Conservation (phyloP, 2,888 invertebrate species). For the Gandaritis pyraliata region DNA sequence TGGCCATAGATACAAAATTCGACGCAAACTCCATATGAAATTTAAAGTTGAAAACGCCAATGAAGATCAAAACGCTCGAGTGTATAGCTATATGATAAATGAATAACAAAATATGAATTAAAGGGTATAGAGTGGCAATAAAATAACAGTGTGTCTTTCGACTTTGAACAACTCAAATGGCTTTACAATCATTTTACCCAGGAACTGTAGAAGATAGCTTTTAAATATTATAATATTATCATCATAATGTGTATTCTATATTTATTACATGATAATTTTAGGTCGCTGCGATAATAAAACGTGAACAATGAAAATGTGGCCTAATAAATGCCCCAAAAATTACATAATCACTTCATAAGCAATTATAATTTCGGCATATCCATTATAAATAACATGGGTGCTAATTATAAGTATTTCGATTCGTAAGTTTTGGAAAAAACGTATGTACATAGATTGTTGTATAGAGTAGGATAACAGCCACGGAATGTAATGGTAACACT, state of each 20-base stretch:
- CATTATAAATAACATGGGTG: conserved; percentile 69
- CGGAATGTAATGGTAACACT: conserved; percentile 19
- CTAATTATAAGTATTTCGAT: conserved; percentile 60
- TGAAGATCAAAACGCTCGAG: too few relatives aligned
- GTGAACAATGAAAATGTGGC: conserved; percentile 39
- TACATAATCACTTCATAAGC: conserved; percentile 49
- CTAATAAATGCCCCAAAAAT: conserved; percentile 57
- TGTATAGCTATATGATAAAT: not conserved
- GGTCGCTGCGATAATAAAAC: not conserved
- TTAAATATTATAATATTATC: not conserved
- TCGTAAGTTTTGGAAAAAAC: conserved; percentile 47
- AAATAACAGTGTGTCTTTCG: not conserved
- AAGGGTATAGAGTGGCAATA: not conserved
- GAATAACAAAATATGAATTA: not conserved
- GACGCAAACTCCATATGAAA: not conserved
- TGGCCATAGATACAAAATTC: not conserved
- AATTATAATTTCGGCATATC: conserved; percentile 64
- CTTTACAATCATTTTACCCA: not conserved
- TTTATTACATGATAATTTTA: not conserved
- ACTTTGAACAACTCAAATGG: too few relatives aligned
- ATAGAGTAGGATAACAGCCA: conserved; percentile 55
- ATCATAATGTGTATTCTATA: not conserved
- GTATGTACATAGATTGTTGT: conserved; percentile 67
- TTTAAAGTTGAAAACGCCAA: too few relatives aligned
- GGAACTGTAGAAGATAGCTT: not conserved